These are phyloP conservation scores for Athalia cordata DNA, from an alignment of 2,888 invertebrate genomes.

Conservation along the genomic window DNA sequence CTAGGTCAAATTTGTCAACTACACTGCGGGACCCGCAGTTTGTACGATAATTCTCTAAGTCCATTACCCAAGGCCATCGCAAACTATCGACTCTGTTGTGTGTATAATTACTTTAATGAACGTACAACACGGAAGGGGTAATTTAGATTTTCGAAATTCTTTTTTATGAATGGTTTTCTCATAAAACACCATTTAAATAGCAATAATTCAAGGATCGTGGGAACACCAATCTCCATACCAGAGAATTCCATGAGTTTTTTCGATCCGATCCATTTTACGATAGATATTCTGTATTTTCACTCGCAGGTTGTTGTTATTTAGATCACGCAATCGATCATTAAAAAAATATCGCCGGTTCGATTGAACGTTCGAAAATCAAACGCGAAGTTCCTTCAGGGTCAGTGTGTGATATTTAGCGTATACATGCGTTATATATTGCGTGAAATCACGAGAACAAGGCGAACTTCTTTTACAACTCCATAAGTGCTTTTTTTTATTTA, in stretches of 20 bases:
- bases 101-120: no score
- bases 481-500: no score
- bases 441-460: background rate
- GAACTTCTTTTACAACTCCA: background rate
- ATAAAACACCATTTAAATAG: no score
- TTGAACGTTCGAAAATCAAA: constrained; percentile 4
- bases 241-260: no score
- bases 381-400: constrained; percentile 21
- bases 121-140: no score
- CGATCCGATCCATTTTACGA: no score
- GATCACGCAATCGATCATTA: background rate
- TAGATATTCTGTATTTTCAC: no score
- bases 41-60: background rate
- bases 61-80: constrained; percentile 1
- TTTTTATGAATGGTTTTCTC: no score
- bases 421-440: background rate
- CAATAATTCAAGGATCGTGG: no score
- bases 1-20: constrained; percentile 23
- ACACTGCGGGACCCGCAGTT: background rate
- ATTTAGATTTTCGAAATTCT: no score
- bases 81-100: background rate
- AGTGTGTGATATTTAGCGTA: constrained; percentile 20
- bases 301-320: background rate
- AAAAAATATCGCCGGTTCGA: background rate
- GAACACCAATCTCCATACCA: no score